phyloP scores from a whole-genome alignment of 2,113 vertebrate species.

The Lathamus discolor region DNA sequence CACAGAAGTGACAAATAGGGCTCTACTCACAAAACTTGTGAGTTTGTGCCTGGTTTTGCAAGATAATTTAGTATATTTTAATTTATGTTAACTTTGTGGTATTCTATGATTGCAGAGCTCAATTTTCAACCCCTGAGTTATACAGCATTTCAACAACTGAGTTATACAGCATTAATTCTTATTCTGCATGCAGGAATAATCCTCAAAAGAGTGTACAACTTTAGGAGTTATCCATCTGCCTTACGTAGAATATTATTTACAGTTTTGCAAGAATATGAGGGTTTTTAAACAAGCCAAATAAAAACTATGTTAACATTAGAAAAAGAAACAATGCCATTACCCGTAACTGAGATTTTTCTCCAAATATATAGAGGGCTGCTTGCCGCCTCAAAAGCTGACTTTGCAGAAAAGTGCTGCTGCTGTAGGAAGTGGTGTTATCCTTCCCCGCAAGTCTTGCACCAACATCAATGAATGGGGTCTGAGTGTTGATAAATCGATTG shows the following conservation, averaged over 20 bases:
- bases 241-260: neutral
- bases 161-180: neutral
- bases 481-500: conserved; percentile 86
- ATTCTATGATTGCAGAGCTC: neutral
- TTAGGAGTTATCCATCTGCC: neutral
- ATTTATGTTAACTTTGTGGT: neutral
- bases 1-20: neutral
- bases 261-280: neutral
- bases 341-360: conserved; percentile 95
- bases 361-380: conserved; percentile 94
- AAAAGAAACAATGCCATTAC: conserved; percentile 74
- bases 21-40: neutral
- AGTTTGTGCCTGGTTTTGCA: neutral
- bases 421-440: conserved; percentile 83
- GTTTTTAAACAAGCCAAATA: neutral
- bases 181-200: neutral
- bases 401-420: conserved; percentile 84
- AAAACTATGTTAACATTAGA: neutral
- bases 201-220: neutral
- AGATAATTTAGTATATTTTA: neutral
- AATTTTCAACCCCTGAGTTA: neutral
- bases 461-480: conserved; percentile 79
- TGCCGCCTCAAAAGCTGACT: conserved; percentile 90
- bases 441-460: conserved; percentile 89
- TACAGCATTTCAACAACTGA: neutral